Conservation (phyloP, 2,797 vertebrate genomes). For the Sciurus carolinensis region DNA sequence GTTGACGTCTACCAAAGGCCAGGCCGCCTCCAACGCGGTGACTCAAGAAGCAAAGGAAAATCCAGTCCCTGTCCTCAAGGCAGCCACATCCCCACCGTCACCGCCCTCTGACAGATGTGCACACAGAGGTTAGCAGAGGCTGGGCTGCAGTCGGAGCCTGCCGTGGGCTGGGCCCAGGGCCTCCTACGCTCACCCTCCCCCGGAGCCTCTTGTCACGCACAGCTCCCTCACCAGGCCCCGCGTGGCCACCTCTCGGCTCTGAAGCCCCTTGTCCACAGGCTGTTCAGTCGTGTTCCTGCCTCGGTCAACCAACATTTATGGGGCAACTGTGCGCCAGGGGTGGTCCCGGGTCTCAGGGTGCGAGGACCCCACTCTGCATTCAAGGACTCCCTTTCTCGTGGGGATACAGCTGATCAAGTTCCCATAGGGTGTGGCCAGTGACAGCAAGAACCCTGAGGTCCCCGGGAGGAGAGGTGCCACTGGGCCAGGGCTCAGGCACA, state of each 20-base stretch:
- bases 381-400: not conserved
- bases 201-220: not conserved
- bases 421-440: not conserved
- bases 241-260: not conserved
- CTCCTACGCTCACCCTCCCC: rapidly evolving
- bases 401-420: not conserved
- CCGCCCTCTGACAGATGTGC: rapidly evolving
- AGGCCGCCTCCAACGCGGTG: not conserved
- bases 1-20: too few species aligned
- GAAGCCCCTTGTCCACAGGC: not conserved
- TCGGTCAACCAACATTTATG: not conserved
- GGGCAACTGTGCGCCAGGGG: not conserved
- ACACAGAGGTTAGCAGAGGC: not conserved
- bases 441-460: not conserved
- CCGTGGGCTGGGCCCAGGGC: not conserved
- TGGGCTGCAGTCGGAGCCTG: too few species aligned
- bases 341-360: not conserved
- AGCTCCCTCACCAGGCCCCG: not conserved
- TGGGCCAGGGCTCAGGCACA: too few species aligned
- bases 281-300: not conserved
- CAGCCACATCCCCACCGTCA: rapidly evolving
- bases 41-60: rapidly evolving
- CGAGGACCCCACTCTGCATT: not conserved
- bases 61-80: rapidly evolving
- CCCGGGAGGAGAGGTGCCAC: not conserved